Conservation (phyloP, 2,888 invertebrate genomes). For the Copidosoma aretas region DNA sequence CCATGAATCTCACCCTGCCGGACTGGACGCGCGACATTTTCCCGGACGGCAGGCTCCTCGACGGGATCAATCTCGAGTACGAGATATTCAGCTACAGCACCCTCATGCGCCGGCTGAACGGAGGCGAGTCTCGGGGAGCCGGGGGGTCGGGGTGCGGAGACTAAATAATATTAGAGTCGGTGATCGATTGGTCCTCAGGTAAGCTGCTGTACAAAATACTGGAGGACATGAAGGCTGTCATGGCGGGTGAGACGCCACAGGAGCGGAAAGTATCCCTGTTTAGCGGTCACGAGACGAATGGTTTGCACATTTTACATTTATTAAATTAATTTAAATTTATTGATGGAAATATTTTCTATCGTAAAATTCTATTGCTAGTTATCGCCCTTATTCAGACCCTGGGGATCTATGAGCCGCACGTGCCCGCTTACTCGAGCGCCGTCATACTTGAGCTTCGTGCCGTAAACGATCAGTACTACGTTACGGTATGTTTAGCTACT, state of each 20-base stretch:
- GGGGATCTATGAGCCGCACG: conserved; percentile 52
- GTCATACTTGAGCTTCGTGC: conserved; percentile 52
- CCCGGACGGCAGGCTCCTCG: conserved; percentile 65
- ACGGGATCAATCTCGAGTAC: conserved; percentile 65
- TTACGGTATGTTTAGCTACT: conserved; percentile 55
- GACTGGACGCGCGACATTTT: conserved; percentile 66
- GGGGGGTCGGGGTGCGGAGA: not conserved
- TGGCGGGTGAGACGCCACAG: conserved; percentile 51
- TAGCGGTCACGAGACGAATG: conserved; percentile 54
- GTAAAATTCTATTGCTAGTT: too few relatives aligned
- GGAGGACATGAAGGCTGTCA: conserved; percentile 44
- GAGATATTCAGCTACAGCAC: conserved; percentile 66
- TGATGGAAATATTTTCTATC: too few relatives aligned
- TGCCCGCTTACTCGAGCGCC: conserved; percentile 52
- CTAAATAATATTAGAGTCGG: too few relatives aligned
- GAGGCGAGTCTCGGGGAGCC: conserved; percentile 61
- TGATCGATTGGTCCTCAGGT: conserved; percentile 53
- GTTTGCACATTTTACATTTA: too few relatives aligned
- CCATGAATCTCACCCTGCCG: conserved; percentile 66
- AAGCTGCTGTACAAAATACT: conserved; percentile 39
- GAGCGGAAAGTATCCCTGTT: conserved; percentile 56
- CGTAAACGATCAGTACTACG: conserved; percentile 44
- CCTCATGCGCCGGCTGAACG: conserved; percentile 65
- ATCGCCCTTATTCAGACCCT: conserved; percentile 52
- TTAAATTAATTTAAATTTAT: too few relatives aligned